phyloP scores from a whole-genome alignment of 2,797 vertebrate species.

The Helicolenus hilgendorfi region DNA sequence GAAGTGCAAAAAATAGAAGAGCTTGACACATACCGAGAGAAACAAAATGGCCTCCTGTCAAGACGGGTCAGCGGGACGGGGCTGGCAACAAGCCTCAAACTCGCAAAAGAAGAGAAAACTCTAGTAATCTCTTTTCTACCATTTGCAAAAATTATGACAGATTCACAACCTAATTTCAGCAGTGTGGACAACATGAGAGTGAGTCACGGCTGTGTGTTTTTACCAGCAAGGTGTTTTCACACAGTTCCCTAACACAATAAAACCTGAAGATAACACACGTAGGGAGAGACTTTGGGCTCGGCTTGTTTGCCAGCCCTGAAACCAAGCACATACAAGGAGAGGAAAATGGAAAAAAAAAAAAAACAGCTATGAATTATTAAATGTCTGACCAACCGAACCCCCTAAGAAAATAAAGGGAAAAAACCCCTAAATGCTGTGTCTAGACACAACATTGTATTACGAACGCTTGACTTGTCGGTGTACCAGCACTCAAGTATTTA shows the following conservation, averaged over 20 bases:
- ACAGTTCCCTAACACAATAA: slow-evolving; percentile 47
- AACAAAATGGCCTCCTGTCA: slow-evolving; percentile 81
- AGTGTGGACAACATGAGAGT: slow-evolving; percentile 5
- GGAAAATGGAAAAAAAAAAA: slow-evolving; percentile 37
- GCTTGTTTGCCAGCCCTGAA: slow-evolving; percentile 21
- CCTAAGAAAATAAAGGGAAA: slow-evolving; percentile 33
- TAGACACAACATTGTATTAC: slow-evolving; percentile 81
- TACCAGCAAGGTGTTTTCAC: slow-evolving; percentile 58
- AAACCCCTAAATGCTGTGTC: slow-evolving; percentile 51
- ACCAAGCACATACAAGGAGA: neutral
- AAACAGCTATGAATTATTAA: slow-evolving; percentile 75
- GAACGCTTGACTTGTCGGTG: slow-evolving; percentile 57
- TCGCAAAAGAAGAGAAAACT: neutral
- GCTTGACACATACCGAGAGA: slow-evolving; percentile 60
- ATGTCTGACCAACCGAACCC: slow-evolving; percentile 26
- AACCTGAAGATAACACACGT: slow-evolving; percentile 41
- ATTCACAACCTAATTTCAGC: slow-evolving; percentile 35
- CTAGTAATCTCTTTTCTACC: neutral
- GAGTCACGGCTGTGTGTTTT: slow-evolving; percentile 51
- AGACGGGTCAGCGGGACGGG: slow-evolving; percentile 50
- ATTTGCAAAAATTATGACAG: neutral
- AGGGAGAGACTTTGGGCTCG: neutral
- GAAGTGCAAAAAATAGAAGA: slow-evolving; percentile 24
- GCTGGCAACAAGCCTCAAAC: slow-evolving; percentile 1
- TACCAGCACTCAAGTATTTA: slow-evolving; percentile 66